Percentiles rank a stretch among this genome's conserved stretches.
Evolutionary conservation across 2,888 invertebrate species (phyloP).

Genomic region (Orgyia antiqua): DNA sequence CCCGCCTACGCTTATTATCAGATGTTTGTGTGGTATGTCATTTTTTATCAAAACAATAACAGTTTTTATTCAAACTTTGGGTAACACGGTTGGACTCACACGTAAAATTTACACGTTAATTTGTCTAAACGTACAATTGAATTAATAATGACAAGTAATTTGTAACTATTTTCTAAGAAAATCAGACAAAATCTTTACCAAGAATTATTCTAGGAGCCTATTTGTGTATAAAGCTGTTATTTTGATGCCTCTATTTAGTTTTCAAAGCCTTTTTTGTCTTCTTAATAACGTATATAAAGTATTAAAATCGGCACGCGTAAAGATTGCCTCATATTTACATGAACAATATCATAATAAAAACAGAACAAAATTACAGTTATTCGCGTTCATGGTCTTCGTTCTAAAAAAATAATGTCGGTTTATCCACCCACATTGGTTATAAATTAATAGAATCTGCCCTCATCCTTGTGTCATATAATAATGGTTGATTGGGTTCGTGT

Average conservation of each 20-base stretch:
- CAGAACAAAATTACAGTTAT: slow-evolving; percentile 60
- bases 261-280: background rate
- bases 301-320: slow-evolving; percentile 3
- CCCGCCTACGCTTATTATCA: slow-evolving; percentile 74
- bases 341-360: slow-evolving; percentile 57
- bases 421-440: slow-evolving; percentile 77
- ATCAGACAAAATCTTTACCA: background rate
- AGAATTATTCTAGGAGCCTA: slow-evolving; percentile 1
- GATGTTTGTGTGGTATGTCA: slow-evolving; percentile 70
- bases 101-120: slow-evolving; percentile 44
- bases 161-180: background rate
- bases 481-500: slow-evolving; percentile 69
- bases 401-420: slow-evolving; percentile 68
- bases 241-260: slow-evolving; percentile 1
- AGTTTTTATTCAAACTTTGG: slow-evolving; percentile 42
- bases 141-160: slow-evolving; percentile 47
- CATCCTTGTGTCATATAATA: slow-evolving; percentile 70
- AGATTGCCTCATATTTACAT: slow-evolving; percentile 28
- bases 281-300: background rate
- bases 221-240: background rate
- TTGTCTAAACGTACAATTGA: slow-evolving; percentile 54
- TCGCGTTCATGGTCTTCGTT: slow-evolving; percentile 43
- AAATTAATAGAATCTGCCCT: slow-evolving; percentile 76
- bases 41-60: slow-evolving; percentile 78
- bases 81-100: slow-evolving; percentile 50